Evolutionary conservation across 1,140 invertebrate species (phyloP), one percentile per base, ranked within the genome.

Genomic region (Cydia amplana): DNA sequence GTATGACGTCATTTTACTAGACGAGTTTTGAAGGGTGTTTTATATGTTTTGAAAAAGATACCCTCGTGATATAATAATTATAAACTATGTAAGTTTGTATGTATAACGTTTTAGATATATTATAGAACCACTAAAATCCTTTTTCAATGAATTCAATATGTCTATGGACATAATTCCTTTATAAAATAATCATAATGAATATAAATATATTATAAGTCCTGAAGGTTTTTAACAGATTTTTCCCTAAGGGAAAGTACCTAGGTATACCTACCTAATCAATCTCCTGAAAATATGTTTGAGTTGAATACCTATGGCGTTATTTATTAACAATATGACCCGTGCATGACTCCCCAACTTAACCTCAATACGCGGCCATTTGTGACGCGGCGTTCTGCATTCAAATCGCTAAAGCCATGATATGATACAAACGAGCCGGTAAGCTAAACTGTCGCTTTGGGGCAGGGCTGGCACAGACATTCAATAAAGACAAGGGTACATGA

Each of bases 351-450:
- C 28, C 14, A 70, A 70, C 28, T 70, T 70, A 40, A 70, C 65
- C 65, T 70, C 14, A 70, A 36, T 70, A 18, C 32, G 32, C n/a
- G 16, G 32, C 65, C 25, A 70, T 70, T 70, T 70, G 28, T 70
- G 65, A 70, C 32, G 65, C 65, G 9, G 65, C 65, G 65, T 70
- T 70, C 65, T 20, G 28, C 65, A 70, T 70, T 70, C 32, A 70
- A 36, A 70, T 18, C n/a, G 67, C 20, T 63, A 74, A 74, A 78
- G 73, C 25, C 55, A n/a, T 78, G 79, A 80, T 77, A 36, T 78
- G 79, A 80, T 77, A 36, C 77, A 78, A 81, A 80, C 40, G 67
- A 75, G 76, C 75, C 74, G 72, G 55, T 82, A 81, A 83, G 55
- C 65, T 70, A 70, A 32, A 80, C 81, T 84, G 77, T 83, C 76